Percentiles rank a stretch among this genome's conserved stretches.
These are phyloP conservation scores for Cyaniris semiargus DNA, from an alignment of 2,888 invertebrate genomes.

Conservation along the genomic window DNA sequence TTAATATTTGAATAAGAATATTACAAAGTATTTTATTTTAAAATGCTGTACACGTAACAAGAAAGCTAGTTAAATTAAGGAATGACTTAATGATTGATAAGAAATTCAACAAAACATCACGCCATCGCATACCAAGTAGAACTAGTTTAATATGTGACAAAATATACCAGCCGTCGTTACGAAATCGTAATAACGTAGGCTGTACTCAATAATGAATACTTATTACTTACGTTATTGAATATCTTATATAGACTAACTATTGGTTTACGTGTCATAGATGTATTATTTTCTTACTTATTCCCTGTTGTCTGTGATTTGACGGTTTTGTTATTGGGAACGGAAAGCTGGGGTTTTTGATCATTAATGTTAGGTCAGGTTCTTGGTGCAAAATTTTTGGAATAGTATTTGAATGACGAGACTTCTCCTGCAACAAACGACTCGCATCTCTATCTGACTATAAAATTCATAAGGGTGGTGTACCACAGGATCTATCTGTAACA, in stretches of 20 bases:
- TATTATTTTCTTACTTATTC: background rate
- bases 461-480: too few relatives aligned
- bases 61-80: background rate
- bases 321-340: background rate
- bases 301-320: background rate
- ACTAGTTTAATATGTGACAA: constrained; percentile 26
- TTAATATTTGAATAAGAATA: background rate
- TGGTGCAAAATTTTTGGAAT: background rate
- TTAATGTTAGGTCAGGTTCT: background rate
- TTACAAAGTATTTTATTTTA: background rate
- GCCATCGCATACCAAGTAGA: constrained; percentile 2
- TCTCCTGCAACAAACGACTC: background rate
- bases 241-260: background rate
- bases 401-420: background rate
- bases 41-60: background rate
- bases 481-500: too few relatives aligned
- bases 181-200: background rate
- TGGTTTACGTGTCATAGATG: background rate
- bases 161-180: constrained; percentile 3
- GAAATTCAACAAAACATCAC: constrained; percentile 25
- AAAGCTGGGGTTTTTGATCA: too few relatives aligned
- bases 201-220: constrained; percentile 6
- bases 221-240: constrained; percentile 2
- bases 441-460: background rate
- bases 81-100: background rate